Evolutionary conservation across 2,797 vertebrate genomes (phyloP).

Genomic region (Paramormyrops hopkinsi): DNA sequence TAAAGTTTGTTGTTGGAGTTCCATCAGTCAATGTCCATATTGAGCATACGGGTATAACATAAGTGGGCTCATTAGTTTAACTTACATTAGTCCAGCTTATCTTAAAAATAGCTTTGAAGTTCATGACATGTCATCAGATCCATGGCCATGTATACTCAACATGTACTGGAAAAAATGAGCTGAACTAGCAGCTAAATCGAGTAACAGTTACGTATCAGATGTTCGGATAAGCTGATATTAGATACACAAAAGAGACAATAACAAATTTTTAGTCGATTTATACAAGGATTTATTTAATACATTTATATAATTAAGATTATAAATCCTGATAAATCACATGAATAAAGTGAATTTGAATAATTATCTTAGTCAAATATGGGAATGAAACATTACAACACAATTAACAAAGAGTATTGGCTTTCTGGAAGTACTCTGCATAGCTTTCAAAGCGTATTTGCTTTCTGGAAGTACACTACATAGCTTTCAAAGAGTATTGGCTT

Average conservation of each 20-base stretch:
- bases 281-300: conserved; percentile 57
- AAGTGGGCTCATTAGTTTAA: neutral
- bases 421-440: conserved; percentile 47
- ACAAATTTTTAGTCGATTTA: conserved; percentile 13
- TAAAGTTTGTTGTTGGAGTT: neutral
- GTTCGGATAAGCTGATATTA: neutral
- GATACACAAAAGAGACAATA: neutral
- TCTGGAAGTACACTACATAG: too few relatives aligned
- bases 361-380: conserved; percentile 28
- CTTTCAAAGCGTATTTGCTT: neutral
- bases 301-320: conserved; percentile 45
- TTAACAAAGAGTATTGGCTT: conserved; percentile 45
- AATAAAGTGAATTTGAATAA: conserved; percentile 35
- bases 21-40: neutral
- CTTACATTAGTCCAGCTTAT: neutral
- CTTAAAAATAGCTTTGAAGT: neutral
- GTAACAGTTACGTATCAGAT: neutral
- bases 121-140: neutral
- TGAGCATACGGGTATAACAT: neutral
- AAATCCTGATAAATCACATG: conserved; percentile 38
- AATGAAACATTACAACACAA: conserved; percentile 27
- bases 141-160: neutral
- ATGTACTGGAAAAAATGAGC: neutral
- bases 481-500: conserved; percentile 20
- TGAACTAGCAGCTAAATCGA: neutral